Conservation (phyloP, 2,113 vertebrate genomes). For the Anarhynchus alexandrinus region DNA sequence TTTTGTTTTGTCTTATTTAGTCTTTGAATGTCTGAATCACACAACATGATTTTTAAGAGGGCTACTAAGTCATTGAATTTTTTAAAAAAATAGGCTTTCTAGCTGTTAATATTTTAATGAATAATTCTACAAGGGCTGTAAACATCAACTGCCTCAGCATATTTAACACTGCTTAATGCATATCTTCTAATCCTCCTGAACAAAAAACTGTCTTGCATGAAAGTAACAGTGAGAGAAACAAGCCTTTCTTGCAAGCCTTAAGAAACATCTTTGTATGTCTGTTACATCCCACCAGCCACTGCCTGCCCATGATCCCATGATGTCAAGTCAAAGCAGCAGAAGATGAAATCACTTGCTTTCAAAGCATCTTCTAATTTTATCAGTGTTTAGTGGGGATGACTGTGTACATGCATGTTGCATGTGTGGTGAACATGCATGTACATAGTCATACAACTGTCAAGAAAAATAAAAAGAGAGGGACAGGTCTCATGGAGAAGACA, state of each 20-base stretch:
- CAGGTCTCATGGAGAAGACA: background rate
- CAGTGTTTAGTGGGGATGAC: background rate
- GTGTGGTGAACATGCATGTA: background rate
- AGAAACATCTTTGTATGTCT: background rate
- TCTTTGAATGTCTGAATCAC: background rate
- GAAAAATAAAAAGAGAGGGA: background rate
- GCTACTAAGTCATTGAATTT: background rate
- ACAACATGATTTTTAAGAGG: background rate
- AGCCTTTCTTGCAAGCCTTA: background rate
- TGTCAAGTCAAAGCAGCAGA: background rate
- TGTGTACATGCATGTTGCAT: accelerated
- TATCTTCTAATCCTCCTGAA: background rate
- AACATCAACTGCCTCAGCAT: constrained; percentile 1
- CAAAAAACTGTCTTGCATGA: background rate
- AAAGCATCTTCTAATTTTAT: background rate
- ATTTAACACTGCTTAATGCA: constrained; percentile 30
- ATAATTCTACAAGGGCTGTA: background rate
- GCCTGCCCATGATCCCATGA: background rate
- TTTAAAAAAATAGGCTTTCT: background rate
- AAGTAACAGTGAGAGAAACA: background rate
- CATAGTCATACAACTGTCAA: background rate
- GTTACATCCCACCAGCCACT: background rate
- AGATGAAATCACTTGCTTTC: background rate
- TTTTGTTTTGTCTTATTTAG: constrained; percentile 10
- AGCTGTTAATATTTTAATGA: constrained; percentile 37